Evolutionary conservation across 2,888 invertebrate genomes (phyloP).

Genomic region (Perizoma affinitatum): DNA sequence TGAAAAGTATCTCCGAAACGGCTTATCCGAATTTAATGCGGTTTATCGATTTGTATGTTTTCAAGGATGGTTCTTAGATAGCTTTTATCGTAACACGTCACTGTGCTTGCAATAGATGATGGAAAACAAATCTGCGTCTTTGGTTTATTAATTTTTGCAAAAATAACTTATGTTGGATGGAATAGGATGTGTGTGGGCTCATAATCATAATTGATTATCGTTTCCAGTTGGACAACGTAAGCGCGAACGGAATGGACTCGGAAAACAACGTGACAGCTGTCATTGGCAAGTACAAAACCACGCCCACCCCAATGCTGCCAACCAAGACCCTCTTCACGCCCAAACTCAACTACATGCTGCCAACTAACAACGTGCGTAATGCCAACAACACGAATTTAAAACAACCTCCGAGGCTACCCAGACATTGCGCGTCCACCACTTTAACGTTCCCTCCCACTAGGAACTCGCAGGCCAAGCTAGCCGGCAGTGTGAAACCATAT

Average conservation of each 20-base stretch:
- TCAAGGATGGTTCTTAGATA: no score
- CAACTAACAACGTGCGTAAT: slow-evolving; percentile 75
- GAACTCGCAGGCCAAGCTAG: slow-evolving; percentile 65
- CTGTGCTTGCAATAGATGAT: no score
- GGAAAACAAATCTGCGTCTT: no score
- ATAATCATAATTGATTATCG: neutral
- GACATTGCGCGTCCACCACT: slow-evolving; percentile 70
- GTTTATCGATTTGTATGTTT: no score
- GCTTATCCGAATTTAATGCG: no score
- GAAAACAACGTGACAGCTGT: slow-evolving; percentile 77
- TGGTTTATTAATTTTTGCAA: no score
- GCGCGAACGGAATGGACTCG: slow-evolving; percentile 72
- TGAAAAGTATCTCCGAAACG: no score
- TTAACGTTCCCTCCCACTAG: slow-evolving; percentile 78
- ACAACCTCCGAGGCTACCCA: slow-evolving; percentile 64
- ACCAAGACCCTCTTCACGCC: slow-evolving; percentile 72
- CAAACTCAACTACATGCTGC: slow-evolving; percentile 77
- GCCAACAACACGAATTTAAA: slow-evolving; percentile 73
- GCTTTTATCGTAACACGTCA: no score
- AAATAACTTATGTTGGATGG: no score
- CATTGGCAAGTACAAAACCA: slow-evolving; percentile 77
- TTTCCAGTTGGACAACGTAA: slow-evolving; percentile 73
- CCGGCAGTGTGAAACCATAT: slow-evolving; percentile 64
- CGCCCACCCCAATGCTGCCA: slow-evolving; percentile 73
- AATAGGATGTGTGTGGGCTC: neutral